A percentile compares a stretch with the other conserved stretches of the same genome.
Evolutionary conservation across 2,113 vertebrate species (phyloP).

Genomic region (human): DNA sequence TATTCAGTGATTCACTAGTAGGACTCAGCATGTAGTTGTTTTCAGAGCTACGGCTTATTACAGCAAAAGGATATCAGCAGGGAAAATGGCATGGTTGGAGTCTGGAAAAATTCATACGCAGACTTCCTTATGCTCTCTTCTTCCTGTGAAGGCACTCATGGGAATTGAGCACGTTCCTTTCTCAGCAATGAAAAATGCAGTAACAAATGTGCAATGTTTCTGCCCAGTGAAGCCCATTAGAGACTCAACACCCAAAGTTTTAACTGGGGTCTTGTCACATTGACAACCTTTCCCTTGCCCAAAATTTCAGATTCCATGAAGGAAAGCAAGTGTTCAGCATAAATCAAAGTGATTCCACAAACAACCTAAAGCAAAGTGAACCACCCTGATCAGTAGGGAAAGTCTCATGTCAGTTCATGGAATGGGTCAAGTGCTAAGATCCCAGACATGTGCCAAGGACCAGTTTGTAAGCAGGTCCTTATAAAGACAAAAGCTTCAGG

Average conservation of each 20-base stretch:
- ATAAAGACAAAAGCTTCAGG: neutral
- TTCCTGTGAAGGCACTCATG: neutral
- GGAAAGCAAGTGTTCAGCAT: neutral
- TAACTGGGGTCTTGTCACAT: neutral
- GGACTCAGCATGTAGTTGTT: neutral
- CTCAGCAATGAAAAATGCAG: neutral
- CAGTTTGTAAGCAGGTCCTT: neutral
- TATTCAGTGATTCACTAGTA: neutral
- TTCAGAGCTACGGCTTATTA: neutral
- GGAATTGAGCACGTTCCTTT: neutral
- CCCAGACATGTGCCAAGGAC: neutral
- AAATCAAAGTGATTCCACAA: neutral
- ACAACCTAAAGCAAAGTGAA: neutral
- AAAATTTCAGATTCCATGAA: neutral
- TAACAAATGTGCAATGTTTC: neutral
- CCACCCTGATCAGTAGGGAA: neutral
- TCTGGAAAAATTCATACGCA: neutral
- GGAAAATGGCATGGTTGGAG: neutral
- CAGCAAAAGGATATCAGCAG: neutral
- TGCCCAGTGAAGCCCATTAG: too few species aligned
- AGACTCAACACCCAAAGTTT: neutral
- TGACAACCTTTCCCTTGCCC: neutral
- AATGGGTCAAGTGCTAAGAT: neutral
- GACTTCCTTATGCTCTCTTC: too few species aligned
- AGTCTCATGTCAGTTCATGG: neutral